phyloP scores from a whole-genome alignment of 2,888 invertebrate genomes.

The Hypolimnas misippus region DNA sequence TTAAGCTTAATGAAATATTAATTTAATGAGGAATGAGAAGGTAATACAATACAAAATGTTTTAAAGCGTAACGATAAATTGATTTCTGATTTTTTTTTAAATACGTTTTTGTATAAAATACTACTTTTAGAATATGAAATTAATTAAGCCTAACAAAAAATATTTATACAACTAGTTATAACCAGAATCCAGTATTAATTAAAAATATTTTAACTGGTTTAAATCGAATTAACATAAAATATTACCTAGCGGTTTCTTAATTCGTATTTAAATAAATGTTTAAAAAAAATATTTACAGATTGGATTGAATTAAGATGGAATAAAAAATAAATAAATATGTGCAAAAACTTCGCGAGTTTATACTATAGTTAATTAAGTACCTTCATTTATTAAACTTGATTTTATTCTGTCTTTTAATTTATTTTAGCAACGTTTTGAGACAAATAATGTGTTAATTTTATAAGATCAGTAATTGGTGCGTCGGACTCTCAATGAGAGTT shows the following conservation, averaged over 20 bases:
- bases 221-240: constrained; percentile 24
- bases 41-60: neutral
- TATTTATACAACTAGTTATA: neutral
- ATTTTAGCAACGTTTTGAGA: no score
- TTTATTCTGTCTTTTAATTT: no score
- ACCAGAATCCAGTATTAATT: constrained; percentile 19
- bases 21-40: neutral
- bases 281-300: constrained; percentile 19
- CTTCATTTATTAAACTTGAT: no score
- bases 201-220: constrained; percentile 15
- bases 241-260: neutral
- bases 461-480: no score
- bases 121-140: neutral
- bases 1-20: constrained; percentile 7
- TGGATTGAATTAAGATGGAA: no score
- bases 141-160: neutral
- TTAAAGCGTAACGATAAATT: neutral
- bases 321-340: no score
- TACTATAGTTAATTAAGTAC: no score
- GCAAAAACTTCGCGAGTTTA: no score
- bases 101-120: neutral
- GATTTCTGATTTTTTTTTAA: neutral
- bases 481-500: no score
- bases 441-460: no score
- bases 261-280: constrained; percentile 16